Base-by-base conservation (phyloP, 2,888 invertebrate genomes). In the Phytoseiulus persimilis region DNA sequence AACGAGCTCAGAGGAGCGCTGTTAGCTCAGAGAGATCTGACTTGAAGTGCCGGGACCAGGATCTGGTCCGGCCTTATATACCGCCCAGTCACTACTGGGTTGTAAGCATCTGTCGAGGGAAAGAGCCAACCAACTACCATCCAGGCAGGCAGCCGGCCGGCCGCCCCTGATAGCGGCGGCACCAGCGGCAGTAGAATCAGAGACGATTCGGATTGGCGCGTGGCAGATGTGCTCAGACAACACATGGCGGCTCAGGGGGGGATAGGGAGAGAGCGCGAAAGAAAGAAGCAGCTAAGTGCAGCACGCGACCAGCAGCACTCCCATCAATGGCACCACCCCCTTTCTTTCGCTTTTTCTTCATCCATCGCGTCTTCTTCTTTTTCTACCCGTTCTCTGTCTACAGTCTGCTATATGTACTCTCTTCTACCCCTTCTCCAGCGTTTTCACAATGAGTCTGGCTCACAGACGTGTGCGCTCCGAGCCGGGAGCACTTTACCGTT, bases 31-130 rank as follows among this genome's bases (percentile, higher is more conserved):
- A 65, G 18, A 65, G 65, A 18, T 65, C 65, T 65, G 65, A 65
- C 65, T 65, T 65, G 65, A 65, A 65, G 18, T 65, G 65, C 65
- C 65, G 65, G 65, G 65, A 14, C 18, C 23, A 18, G 65, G 65
- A 65, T 65, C 65, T 65, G 65, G 65, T 65, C 65, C 65, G 65
- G 65, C 28, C 65, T 65, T 65, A 65, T 65, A 65, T 65, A 65
- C 65, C 1, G 9, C 39, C 9, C 39, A 65, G 65, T 65, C 65
- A 65, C 65, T 65, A 65, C 65, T 65, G 65, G 28, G 65, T 65
- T 65, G 65, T 65, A 65, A 65, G 87, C 87, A 87, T 87, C 87
- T 87, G 87, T 87, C 87, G 87, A 31, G 87, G 87, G 87, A 87
- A 31, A 87, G 87, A 87, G 87, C 65, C 65, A 39, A 39, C 39